These are phyloP conservation scores for Danio aesculapii DNA, from an alignment of 2,797 vertebrate species.

Conservation along the genomic window DNA sequence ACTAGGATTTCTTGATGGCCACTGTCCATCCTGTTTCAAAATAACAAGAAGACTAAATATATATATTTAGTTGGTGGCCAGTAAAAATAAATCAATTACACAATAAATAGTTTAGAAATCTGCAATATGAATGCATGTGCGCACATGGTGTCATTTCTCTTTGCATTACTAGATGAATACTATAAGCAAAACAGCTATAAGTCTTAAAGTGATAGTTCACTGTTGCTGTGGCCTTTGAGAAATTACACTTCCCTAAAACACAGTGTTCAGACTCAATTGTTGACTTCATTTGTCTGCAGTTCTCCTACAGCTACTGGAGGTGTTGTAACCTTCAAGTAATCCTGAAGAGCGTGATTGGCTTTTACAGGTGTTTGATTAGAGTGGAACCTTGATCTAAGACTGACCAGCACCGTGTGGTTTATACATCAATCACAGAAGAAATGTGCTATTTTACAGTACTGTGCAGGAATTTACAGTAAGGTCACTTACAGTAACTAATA, in stretches of 20 bases:
- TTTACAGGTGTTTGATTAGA: background rate
- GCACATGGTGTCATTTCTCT: background rate
- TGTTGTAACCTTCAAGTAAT: conserved; percentile 2
- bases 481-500: no score
- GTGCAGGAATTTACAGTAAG: background rate
- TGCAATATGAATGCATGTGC: background rate
- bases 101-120: no score
- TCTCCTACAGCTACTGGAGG: background rate
- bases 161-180: background rate
- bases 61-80: no score
- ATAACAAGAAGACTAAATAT: no score
- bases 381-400: background rate
- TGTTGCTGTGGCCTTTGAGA: background rate
- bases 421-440: background rate
- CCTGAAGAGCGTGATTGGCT: background rate
- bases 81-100: no score
- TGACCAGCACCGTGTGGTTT: background rate
- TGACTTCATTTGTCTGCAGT: background rate
- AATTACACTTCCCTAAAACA: background rate
- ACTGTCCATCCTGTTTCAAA: no score
- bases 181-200: no score
- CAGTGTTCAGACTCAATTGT: conserved; percentile 15
- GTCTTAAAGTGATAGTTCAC: background rate
- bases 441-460: background rate
- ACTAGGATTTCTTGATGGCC: no score